Evolutionary conservation across 2,113 vertebrate species (phyloP).

Genomic region (Trachemys scripta): DNA sequence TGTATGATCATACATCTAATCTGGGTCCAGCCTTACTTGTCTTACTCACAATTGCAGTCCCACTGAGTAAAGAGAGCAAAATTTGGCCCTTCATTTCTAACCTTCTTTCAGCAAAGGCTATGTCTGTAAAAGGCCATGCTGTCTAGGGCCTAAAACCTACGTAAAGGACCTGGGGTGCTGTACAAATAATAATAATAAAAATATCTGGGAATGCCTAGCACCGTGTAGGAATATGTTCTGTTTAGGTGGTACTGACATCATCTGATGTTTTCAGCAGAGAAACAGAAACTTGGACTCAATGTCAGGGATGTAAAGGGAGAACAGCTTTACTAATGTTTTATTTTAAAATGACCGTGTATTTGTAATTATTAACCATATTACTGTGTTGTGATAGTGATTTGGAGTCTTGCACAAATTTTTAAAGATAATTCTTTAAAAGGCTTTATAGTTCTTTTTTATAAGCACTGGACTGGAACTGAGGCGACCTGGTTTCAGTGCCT

Average conservation of each 20-base stretch:
- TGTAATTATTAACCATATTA: neutral
- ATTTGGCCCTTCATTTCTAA: neutral
- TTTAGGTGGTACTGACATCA: neutral
- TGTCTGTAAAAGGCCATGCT: neutral
- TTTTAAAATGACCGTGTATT: neutral
- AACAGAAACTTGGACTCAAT: neutral
- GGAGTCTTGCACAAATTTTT: neutral
- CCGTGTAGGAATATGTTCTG: neutral
- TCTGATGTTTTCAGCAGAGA: neutral
- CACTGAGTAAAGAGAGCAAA: neutral
- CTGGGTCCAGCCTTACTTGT: neutral
- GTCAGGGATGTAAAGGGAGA: neutral
- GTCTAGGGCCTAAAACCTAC: neutral
- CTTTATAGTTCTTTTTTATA: neutral
- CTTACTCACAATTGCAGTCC: neutral
- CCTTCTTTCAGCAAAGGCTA: neutral
- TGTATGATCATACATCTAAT: neutral
- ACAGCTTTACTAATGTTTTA: neutral
- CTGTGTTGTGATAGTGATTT: neutral
- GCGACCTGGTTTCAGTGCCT: neutral
- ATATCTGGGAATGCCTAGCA: neutral
- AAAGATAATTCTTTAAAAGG: neutral
- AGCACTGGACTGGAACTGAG: neutral
- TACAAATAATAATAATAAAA: neutral
- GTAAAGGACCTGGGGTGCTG: neutral